Evolutionary conservation across 2,113 vertebrate species (phyloP).

Genomic region (Neoarius graeffei): DNA sequence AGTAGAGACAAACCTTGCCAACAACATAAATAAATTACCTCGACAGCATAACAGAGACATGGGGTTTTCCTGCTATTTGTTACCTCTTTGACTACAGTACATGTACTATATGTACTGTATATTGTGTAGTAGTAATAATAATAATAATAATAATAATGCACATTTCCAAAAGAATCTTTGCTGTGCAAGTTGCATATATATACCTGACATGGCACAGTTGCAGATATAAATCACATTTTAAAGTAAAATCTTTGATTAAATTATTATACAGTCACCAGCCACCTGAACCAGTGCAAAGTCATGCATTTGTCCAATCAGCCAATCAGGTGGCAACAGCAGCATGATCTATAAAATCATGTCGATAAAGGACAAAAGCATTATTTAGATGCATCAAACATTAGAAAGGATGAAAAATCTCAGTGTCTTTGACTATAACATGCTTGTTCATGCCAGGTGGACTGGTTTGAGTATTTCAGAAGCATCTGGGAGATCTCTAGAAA

Average conservation of each 20-base stretch:
- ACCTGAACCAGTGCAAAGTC: neutral
- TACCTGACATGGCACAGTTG: neutral
- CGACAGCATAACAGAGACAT: neutral
- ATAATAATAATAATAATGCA: neutral
- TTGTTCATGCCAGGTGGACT: neutral
- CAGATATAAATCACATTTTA: neutral
- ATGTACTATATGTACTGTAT: neutral
- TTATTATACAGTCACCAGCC: neutral
- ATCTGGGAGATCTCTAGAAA: too few relatives aligned
- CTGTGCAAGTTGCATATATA: neutral
- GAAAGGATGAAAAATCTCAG: neutral
- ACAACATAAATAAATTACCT: neutral
- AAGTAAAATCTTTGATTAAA: neutral
- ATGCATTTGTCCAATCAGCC: neutral
- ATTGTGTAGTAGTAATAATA: neutral
- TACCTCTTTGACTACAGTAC: neutral
- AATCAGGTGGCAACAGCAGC: too few relatives aligned
- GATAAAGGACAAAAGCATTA: neutral
- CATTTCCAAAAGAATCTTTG: neutral
- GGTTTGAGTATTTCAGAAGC: neutral
- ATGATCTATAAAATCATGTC: neutral
- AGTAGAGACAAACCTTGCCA: neutral
- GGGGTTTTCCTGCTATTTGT: neutral
- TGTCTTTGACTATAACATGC: neutral
- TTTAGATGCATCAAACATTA: neutral